These are phyloP conservation scores for Ectemnius lituratus DNA, from an alignment of 2,888 invertebrate genomes.

Conservation along the genomic window DNA sequence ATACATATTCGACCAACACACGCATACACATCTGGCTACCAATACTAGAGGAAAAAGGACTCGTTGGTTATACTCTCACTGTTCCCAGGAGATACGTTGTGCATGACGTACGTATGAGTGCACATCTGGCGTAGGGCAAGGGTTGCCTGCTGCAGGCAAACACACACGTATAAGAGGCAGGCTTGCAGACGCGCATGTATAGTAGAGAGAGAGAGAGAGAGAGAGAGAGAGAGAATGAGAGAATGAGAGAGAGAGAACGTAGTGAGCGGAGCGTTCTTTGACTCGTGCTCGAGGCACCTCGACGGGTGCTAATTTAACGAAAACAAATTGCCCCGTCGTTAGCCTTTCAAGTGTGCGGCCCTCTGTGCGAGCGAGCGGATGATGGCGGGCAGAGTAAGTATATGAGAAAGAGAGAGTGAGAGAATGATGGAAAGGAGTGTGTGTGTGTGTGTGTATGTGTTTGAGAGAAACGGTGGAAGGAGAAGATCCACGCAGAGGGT, in stretches of 20 bases:
- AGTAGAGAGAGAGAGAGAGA: neutral
- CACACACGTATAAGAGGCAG: neutral
- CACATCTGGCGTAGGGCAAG: neutral
- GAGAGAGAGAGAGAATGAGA: neutral
- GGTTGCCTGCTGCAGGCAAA: slow-evolving; percentile 7
- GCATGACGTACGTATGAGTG: neutral
- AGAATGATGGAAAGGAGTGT: neutral
- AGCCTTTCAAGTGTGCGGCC: slow-evolving; percentile 33
- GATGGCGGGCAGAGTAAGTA: neutral
- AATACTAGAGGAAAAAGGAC: neutral
- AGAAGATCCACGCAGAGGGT: neutral
- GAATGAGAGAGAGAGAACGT: neutral
- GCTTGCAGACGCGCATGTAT: neutral
- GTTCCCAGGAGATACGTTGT: neutral
- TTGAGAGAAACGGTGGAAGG: neutral
- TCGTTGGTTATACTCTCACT: too few species aligned
- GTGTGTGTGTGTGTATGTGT: neutral
- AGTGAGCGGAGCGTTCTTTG: slow-evolving; percentile 28
- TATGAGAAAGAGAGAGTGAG: neutral
- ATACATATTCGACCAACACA: too few species aligned
- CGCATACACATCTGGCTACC: too few species aligned
- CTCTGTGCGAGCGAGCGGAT: neutral
- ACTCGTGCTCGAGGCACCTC: slow-evolving; percentile 32
- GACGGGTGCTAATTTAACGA: slow-evolving; percentile 45
- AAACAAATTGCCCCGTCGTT: slow-evolving; percentile 48